These are phyloP conservation scores for Eleginops maclovinus DNA, from an alignment of 2,113 vertebrate genomes.

Conservation along the genomic window DNA sequence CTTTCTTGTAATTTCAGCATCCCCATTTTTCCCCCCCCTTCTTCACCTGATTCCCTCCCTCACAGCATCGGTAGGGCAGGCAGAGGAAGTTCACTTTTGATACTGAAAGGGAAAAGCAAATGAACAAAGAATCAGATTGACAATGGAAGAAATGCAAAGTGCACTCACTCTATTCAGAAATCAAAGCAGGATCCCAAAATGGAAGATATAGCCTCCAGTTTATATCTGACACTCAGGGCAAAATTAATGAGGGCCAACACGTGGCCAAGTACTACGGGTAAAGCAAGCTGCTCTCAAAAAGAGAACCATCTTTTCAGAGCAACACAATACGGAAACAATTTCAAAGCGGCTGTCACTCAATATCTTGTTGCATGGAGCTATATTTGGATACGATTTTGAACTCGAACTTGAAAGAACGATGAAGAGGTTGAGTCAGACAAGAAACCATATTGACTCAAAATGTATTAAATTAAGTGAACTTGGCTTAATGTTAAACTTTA, in stretches of 20 bases:
- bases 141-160: constrained; percentile 3
- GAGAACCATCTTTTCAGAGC: constrained; percentile 44
- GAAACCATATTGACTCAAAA: constrained; percentile 5
- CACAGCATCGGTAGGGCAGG: constrained; percentile 50
- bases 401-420: not conserved
- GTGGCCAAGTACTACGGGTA: constrained; percentile 19
- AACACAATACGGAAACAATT: constrained; percentile 33
- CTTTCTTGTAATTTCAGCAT: not conserved
- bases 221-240: constrained; percentile 28
- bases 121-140: constrained; percentile 7
- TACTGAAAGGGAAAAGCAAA: constrained; percentile 51
- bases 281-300: constrained; percentile 31
- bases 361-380: constrained; percentile 2
- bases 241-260: constrained; percentile 21
- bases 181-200: constrained; percentile 44
- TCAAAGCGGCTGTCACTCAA: constrained; percentile 48
- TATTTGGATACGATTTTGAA: constrained; percentile 12
- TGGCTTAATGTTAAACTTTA: constrained; percentile 10
- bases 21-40: not conserved
- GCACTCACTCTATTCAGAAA: constrained; percentile 34
- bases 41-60: constrained; percentile 20
- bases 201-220: constrained; percentile 48
- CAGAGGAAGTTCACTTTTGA: constrained; percentile 72
- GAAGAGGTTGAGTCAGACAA: not conserved
- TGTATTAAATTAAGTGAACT: not conserved